Evolutionary conservation across 2,888 invertebrate species (phyloP), one percentile per base, ranked within the genome.

Genomic region (Lochmaea crataegi): DNA sequence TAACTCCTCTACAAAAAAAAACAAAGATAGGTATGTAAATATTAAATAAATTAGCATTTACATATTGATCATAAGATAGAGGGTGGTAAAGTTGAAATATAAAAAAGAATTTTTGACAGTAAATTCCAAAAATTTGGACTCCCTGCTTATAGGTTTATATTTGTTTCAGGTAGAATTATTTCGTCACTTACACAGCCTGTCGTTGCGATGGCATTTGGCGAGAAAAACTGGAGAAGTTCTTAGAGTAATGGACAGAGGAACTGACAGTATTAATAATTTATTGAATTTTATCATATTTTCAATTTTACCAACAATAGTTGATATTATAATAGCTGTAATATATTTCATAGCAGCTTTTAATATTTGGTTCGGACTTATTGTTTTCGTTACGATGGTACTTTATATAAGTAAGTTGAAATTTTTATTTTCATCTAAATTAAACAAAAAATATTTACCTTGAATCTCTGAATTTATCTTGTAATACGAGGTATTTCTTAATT

Each of bases 151-250:
- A 10, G 41, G 7, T 42, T 42, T 11, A 12, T 12, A 42, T 42
- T 42, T 18, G 38, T 67, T 89, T 75, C 86, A 93, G 92, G 90
- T 96, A 74, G 93, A 94, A 84, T 88, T 97, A 45, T 97, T 95
- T 86, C 89, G 92, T 61, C 98, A 98, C 87, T 90, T 98, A 16
- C 98, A 98, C 86, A 90, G 93, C 72, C 87, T 99, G 69, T 97
- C 98, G 5, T 89, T 99, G 65, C 91, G 95, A 32, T 99, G 99
- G 99, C 99, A 99, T 87, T 88, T 99, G 48, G 91, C 93, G 1
- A 89, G 98, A 12, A 99, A 99, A 88, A 99, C 99, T 0, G 99
- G 99, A 2, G 98, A 99, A 88, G 97, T 99, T 0, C 88, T 99
- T 2, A 89, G 98, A 48, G 93, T 99, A 0, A 98, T 99, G 95